These are phyloP conservation scores for Pyrgilauda ruficollis DNA, from an alignment of 2,113 vertebrate species.

Conservation along the genomic window DNA sequence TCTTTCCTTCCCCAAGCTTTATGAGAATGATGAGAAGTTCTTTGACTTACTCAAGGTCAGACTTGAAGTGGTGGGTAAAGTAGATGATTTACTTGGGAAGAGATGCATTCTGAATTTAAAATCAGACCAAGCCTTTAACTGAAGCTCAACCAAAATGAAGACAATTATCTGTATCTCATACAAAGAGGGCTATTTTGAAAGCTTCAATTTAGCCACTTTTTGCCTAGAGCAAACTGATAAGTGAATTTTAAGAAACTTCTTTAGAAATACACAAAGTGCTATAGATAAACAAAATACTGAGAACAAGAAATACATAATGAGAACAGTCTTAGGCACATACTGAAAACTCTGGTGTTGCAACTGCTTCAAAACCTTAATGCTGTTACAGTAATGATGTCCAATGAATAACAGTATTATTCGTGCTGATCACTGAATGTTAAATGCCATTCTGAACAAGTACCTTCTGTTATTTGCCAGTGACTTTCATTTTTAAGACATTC, in stretches of 20 bases:
- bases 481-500: background rate
- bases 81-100: background rate
- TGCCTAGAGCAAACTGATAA: background rate
- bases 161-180: background rate
- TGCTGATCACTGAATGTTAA: background rate
- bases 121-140: background rate
- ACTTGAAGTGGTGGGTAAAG: background rate
- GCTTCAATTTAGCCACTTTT: background rate
- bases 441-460: background rate
- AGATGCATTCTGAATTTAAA: background rate
- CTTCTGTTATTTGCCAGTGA: background rate
- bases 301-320: background rate
- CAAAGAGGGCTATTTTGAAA: background rate
- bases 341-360: background rate
- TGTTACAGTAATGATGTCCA: background rate
- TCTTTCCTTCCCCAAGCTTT: background rate
- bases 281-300: background rate
- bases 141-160: background rate
- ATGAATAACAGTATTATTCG: background rate
- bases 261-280: background rate
- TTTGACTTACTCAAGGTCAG: constrained; percentile 36
- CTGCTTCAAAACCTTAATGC: background rate
- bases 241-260: constrained; percentile 6
- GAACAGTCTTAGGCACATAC: background rate
- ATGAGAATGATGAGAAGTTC: background rate